These are phyloP conservation scores for Electrona antarctica DNA, from an alignment of 2,113 vertebrate species.

Conservation along the genomic window DNA sequence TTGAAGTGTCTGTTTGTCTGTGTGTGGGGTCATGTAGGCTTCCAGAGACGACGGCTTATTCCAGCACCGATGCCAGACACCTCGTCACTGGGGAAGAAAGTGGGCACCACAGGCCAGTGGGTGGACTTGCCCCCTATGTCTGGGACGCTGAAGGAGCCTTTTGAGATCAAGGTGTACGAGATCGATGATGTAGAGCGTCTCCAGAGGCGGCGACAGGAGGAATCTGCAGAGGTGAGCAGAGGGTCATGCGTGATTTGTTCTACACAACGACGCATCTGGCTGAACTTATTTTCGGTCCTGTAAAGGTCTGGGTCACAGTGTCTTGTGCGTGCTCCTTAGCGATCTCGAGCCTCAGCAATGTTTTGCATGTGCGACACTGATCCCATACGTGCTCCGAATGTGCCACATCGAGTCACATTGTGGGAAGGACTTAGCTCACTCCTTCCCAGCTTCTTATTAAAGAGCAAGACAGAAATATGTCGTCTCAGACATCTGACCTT, in stretches of 20 bases:
- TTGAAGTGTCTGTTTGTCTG: constrained; percentile 43
- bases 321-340: constrained; percentile 30
- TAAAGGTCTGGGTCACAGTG: constrained; percentile 38
- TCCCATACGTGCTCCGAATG: constrained; percentile 36
- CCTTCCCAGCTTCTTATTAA: constrained; percentile 69
- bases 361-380: constrained; percentile 53
- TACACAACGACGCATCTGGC: constrained; percentile 25
- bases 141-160: constrained; percentile 92
- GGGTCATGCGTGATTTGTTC: constrained; percentile 32
- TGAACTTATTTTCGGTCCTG: constrained; percentile 41
- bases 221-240: constrained; percentile 84
- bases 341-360: constrained; percentile 44
- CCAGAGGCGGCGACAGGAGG: constrained; percentile 88
- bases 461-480: constrained; percentile 58
- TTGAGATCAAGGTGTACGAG: constrained; percentile 99
- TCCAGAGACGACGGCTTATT: constrained; percentile 91
- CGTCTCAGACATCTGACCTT: constrained; percentile 71
- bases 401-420: constrained; percentile 38
- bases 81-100: constrained; percentile 88
- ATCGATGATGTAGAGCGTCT: constrained; percentile 95
- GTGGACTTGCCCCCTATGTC: constrained; percentile 94
- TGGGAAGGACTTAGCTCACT: constrained; percentile 62
- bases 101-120: constrained; percentile 88
- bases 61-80: constrained; percentile 91
- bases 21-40: constrained; percentile 76